A percentile compares a stretch with the other conserved stretches of the same genome.
Evolutionary conservation across 2,113 vertebrate species (phyloP).

Genomic region (Nothoprocta perdicaria): DNA sequence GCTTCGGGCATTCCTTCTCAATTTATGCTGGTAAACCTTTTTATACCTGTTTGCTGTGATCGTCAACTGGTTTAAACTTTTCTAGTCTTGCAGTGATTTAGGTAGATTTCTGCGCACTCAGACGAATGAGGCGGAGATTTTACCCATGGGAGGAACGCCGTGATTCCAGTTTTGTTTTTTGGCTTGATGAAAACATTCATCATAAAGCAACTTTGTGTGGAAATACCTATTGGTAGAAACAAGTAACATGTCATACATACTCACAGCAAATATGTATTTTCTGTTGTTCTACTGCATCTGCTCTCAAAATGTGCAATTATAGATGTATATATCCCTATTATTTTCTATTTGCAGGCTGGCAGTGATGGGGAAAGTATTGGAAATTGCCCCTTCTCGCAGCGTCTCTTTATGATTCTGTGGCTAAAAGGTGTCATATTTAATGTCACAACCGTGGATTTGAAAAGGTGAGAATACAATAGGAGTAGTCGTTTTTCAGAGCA

Average conservation of each 20-base stretch:
- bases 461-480: conserved; percentile 80
- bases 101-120: background rate
- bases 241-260: accelerated
- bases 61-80: background rate
- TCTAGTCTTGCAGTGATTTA: background rate
- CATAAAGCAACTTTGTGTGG: background rate
- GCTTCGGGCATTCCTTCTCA: background rate
- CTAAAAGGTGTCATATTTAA: conserved; percentile 96
- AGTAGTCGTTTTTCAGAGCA: background rate
- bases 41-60: background rate
- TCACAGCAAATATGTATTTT: background rate
- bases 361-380: conserved; percentile 93
- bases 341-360: conserved; percentile 82
- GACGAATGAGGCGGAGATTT: background rate
- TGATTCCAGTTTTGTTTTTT: conserved; percentile 14
- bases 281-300: background rate
- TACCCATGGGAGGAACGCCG: background rate
- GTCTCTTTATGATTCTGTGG: conserved; percentile 98
- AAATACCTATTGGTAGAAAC: background rate
- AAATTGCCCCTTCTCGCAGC: conserved; percentile 95
- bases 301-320: background rate
- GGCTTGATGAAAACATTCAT: background rate
- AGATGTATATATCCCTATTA: background rate
- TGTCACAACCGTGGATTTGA: conserved; percentile 94
- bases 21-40: background rate